Base-by-base conservation (phyloP, 2,113 vertebrate genomes). In the Acanthochromis polyacanthus region DNA sequence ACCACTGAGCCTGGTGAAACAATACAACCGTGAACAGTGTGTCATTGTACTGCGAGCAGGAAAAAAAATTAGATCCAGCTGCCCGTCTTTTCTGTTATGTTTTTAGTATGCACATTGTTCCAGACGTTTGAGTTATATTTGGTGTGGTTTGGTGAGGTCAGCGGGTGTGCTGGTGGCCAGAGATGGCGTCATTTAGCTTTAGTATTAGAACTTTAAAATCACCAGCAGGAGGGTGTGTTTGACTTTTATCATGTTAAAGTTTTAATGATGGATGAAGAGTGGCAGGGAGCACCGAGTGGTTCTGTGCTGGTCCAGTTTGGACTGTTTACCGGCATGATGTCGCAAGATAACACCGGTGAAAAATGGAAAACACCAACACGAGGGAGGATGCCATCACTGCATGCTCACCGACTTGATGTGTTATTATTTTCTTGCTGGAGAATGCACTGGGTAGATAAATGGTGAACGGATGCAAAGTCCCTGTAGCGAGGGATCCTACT, bases 101-200 rank as follows among this genome's bases (percentile, higher is more conserved):
- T 68, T 52, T 61, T 10, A 19, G 32, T 23, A 9, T 50, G 9
- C 48, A 43, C 22, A 78, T 74, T 64, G 43, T 71, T 88, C 81
- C 73, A 75, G 84, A 46, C 69, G 58, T 75, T 80, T 78, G 66
- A 69, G 60, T 70, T 69, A 23, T 71, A 71, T 75, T 71, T 76
- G 38, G 60, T 66, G 75, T 83, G 84, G 62, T 85, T 76, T 62
- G 59, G 62, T 88, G 82, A 88, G 60, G 57, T 88, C 84, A 90
- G n/a, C 3, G 46, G 55, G 45, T 61, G 63, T 57, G 57, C 15
- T 74, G 38, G 60, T 73, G 58, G 64, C 75, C 71, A 76, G 10
- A 11, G 19, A 51, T 75, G 22, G 59, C 10, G 56, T 83, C 63
- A 82, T 61, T 71, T 68, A n/a, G 60, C 67, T 62, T 19, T 56